Percentiles rank a stretch among this genome's conserved stretches.
phyloP scores from a whole-genome alignment of 2,888 invertebrate genomes.

The Oxycera nigricornis region DNA sequence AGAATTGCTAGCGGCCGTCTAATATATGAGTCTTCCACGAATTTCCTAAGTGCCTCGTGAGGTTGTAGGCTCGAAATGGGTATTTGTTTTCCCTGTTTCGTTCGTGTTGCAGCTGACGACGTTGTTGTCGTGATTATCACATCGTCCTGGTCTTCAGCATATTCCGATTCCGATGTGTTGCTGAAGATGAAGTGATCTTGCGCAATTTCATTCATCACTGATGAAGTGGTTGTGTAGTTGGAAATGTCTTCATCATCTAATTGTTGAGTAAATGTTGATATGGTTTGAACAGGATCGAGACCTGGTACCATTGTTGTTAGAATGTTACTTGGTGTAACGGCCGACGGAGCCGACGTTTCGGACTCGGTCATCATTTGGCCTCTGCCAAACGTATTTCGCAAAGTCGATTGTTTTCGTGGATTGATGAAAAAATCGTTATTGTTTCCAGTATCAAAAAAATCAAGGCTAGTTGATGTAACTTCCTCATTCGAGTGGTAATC shows the following conservation, averaged over 20 bases:
- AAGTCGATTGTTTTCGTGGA: constrained; percentile 3
- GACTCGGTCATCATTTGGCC: constrained; percentile 2
- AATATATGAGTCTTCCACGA: constrained; percentile 61
- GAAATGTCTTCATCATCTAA: constrained; percentile 27
- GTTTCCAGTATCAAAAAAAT: constrained; percentile 39
- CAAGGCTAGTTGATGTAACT: constrained; percentile 33
- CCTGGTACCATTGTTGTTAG: constrained; percentile 46
- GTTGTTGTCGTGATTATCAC: constrained; percentile 43
- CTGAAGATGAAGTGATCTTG: constrained; percentile 28
- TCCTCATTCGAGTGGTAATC: constrained; percentile 42
- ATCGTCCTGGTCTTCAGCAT: constrained; percentile 16
- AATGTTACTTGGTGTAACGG: constrained; percentile 23
- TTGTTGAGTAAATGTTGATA: constrained; percentile 21
- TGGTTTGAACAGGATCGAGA: constrained; percentile 42
- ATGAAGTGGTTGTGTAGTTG: constrained; percentile 46
- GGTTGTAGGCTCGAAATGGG: constrained; percentile 52
- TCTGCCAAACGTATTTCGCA: neutral
- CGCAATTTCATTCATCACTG: constrained; percentile 31
- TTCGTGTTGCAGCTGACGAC: constrained; percentile 44
- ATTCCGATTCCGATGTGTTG: constrained; percentile 36
- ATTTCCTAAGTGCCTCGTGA: constrained; percentile 60
- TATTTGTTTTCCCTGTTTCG: constrained; percentile 58
- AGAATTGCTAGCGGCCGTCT: constrained; percentile 61
- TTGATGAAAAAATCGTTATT: constrained; percentile 41
- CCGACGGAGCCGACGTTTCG: constrained; percentile 41